Percentiles rank a stretch among this genome's conserved stretches.
phyloP scores from a whole-genome alignment of 2,888 invertebrate species.

The Eristalinus sepulchralis region DNA sequence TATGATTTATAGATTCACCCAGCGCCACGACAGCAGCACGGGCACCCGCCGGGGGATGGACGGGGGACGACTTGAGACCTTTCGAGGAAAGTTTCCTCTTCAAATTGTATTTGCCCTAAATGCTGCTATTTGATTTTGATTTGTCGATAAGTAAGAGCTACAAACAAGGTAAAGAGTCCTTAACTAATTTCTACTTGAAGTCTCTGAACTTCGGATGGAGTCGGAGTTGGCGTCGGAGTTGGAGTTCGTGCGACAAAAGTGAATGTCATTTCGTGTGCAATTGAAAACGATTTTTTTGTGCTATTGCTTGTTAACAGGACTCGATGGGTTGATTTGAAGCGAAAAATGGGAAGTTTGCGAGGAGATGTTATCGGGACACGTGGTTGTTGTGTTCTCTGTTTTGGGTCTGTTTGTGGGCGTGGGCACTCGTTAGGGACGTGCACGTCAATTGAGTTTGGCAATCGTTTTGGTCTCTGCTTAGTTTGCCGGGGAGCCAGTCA shows the following conservation, averaged over 20 bases:
- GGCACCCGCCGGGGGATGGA: neutral
- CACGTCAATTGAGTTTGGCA: neutral
- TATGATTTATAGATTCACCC: constrained; percentile 70
- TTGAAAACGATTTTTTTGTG: constrained; percentile 56
- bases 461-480: neutral
- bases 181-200: constrained; percentile 64
- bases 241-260: neutral
- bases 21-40: neutral
- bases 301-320: constrained; percentile 60
- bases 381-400: neutral
- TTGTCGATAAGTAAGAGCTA: constrained; percentile 66
- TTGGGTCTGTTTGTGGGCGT: neutral
- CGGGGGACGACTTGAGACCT: constrained; percentile 45
- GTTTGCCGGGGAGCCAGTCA: neutral
- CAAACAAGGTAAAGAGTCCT: constrained; percentile 64
- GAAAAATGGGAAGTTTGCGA: neutral
- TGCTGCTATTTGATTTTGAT: constrained; percentile 68
- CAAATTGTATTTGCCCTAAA: constrained; percentile 68
- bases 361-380: neutral
- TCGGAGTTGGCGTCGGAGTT: neutral
- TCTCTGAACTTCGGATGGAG: neutral
- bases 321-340: constrained; percentile 45
- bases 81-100: constrained; percentile 49
- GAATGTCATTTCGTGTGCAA: constrained; percentile 55
- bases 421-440: neutral